phyloP scores from a whole-genome alignment of 2,888 invertebrate species.

The Drosophila putrida region DNA sequence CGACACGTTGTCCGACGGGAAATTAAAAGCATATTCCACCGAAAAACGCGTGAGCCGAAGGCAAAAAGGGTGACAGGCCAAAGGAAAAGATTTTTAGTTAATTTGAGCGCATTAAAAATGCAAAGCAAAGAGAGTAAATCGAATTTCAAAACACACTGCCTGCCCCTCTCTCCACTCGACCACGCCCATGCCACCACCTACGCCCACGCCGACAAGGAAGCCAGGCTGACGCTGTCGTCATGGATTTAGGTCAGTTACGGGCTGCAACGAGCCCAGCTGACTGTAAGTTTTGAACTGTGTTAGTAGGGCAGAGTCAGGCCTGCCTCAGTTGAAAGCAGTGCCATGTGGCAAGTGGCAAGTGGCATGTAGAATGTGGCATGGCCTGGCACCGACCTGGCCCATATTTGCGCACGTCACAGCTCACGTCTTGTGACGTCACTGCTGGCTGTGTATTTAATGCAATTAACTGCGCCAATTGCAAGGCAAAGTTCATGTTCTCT shows the following conservation, averaged over 20 bases:
- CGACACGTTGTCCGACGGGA: conserved; percentile 26
- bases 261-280: conserved; percentile 49
- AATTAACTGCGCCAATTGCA: conserved; percentile 54
- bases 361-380: conserved; percentile 3
- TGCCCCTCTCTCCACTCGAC: background rate
- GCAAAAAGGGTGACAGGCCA: conserved; percentile 10
- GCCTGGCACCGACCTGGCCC: conserved; percentile 47
- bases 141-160: conserved; percentile 26
- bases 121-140: conserved; percentile 16
- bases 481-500: conserved; percentile 41
- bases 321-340: background rate
- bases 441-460: conserved; percentile 49
- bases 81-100: conserved; percentile 27
- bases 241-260: conserved; percentile 66
- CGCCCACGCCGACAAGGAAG: background rate
- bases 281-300: conserved; percentile 64
- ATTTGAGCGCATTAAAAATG: conserved; percentile 37
- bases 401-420: conserved; percentile 64
- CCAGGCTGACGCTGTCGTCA: conserved; percentile 54
- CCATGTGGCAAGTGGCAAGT: too few species aligned
- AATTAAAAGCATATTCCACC: conserved; percentile 41
- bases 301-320: conserved; percentile 64
- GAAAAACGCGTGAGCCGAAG: conserved; percentile 3
- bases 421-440: conserved; percentile 69
- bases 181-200: conserved; percentile 31